Conservation (phyloP, 2,888 invertebrate species). For the Biston betularia region DNA sequence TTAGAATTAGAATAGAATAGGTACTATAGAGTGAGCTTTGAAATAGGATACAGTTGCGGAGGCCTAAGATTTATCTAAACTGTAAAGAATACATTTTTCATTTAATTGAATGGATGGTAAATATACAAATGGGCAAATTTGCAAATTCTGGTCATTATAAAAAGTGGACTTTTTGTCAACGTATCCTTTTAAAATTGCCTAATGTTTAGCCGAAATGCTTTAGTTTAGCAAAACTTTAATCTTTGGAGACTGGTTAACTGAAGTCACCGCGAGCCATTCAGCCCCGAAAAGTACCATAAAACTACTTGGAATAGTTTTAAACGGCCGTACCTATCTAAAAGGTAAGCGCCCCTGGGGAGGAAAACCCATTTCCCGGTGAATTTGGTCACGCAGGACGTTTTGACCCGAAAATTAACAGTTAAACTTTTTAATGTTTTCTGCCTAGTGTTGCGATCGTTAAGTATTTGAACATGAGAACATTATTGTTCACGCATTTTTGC, state of each 20-base stretch:
- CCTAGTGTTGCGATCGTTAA: constrained; percentile 46
- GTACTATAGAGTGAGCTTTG: too few species aligned
- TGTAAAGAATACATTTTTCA: too few species aligned
- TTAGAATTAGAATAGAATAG: too few species aligned
- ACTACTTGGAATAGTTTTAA: constrained; percentile 16
- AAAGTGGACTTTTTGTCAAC: not conserved
- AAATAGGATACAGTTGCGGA: too few species aligned
- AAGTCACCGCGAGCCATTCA: constrained; percentile 2
- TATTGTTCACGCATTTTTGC: not conserved
- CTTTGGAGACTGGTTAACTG: constrained; percentile 7
- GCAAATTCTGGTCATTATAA: not conserved
- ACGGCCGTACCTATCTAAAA: constrained; percentile 32
- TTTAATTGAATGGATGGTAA: too few species aligned
- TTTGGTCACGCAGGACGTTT: constrained; percentile 70
- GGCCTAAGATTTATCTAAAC: too few species aligned
- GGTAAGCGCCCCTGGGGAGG: constrained; percentile 46
- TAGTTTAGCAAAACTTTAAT: not conserved
- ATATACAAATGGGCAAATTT: too few species aligned
- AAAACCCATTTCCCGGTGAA: constrained; percentile 76
- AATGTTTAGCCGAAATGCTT: too few species aligned
- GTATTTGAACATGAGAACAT: constrained; percentile 29
- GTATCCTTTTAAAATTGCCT: too few species aligned
- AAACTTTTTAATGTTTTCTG: constrained; percentile 76
- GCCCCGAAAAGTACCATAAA: constrained; percentile 8
- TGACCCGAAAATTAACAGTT: constrained; percentile 76